These are phyloP conservation scores for Troglohyphantes excavatus DNA, from an alignment of 2,888 invertebrate genomes.

Conservation along the genomic window DNA sequence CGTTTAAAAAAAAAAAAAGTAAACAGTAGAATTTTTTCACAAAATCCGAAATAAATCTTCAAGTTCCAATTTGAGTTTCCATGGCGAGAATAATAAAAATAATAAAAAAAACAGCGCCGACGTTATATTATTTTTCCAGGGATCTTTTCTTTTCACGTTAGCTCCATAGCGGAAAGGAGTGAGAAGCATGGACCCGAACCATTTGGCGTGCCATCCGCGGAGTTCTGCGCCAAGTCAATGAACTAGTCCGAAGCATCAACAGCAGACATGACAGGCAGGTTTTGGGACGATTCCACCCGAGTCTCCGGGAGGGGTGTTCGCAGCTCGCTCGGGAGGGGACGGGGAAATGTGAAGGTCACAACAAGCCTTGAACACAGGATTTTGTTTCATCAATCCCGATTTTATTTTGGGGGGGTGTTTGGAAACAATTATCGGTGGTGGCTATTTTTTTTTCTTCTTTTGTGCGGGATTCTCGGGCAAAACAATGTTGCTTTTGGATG, in stretches of 20 bases:
- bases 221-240: slow-evolving; percentile 77
- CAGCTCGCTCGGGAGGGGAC: slow-evolving; percentile 32
- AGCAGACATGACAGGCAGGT: slow-evolving; percentile 79
- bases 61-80: not conserved
- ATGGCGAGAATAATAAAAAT: not conserved
- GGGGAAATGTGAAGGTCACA: slow-evolving; percentile 74
- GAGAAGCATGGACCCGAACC: slow-evolving; percentile 18
- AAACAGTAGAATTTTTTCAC: not conserved
- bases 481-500: slow-evolving; percentile 1
- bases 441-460: not conserved
- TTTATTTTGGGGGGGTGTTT: slow-evolving; percentile 14
- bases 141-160: not conserved
- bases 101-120: not conserved
- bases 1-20: not conserved
- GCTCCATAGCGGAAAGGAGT: slow-evolving; percentile 55
- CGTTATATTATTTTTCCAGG: not conserved
- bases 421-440: slow-evolving; percentile 14
- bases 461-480: not conserved
- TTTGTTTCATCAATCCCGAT: slow-evolving; percentile 45
- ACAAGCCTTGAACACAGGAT: slow-evolving; percentile 32
- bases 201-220: slow-evolving; percentile 71
- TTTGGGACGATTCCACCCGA: slow-evolving; percentile 59
- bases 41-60: not conserved
- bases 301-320: slow-evolving; percentile 15
- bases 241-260: slow-evolving; percentile 76